Evolutionary conservation across 2,888 invertebrate genomes (phyloP), one percentile per base, ranked within the genome.

Genomic region (Automeris io): DNA sequence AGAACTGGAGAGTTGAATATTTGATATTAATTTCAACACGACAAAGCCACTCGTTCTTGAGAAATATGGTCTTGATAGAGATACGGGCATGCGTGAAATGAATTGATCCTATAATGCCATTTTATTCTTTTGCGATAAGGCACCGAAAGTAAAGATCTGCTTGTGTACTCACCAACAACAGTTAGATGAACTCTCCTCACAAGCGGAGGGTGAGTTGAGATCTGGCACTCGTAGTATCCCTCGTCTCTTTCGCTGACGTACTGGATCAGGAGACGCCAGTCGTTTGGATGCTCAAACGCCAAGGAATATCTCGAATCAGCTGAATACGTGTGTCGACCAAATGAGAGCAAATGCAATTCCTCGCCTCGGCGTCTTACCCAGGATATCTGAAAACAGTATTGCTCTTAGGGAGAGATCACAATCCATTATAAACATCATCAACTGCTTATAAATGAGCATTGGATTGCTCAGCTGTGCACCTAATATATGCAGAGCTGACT

Each of bases 161-260:
- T n/a, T n/a, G n/a, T n/a, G n/a, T n/a, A 85, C 91, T 90, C 64
- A 93, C 93, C 93, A 64, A 92, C 91, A 53, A 93, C 92, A 53
- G 88, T 86, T 42, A 93, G 88, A 68, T 90, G 88, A 33, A 93
- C 91, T 61, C 91, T 87, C 55, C 92, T 85, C 47, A 92, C 91
- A 40, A 92, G 74, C 6, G 93, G 92, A 5, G 93, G 93, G 71
- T 93, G 93, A 11, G 91, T 90, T n/a, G 92, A 93, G 48, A 93
- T 91, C 80, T 93, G 93, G 56, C 93, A 93, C 72, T 93, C 93
- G 73, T 93, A 93, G 54, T 88, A 89, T n/a, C 94, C 94, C 46
- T 92, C 91, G 62, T 94, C 94, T 39, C 91, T 85, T 62, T 92
- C 92, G 41, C 91, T 91, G 47, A 92, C 91, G 64, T 91, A 92